phyloP scores from a whole-genome alignment of 2,797 vertebrate species.

The Emydoidea blandingii region DNA sequence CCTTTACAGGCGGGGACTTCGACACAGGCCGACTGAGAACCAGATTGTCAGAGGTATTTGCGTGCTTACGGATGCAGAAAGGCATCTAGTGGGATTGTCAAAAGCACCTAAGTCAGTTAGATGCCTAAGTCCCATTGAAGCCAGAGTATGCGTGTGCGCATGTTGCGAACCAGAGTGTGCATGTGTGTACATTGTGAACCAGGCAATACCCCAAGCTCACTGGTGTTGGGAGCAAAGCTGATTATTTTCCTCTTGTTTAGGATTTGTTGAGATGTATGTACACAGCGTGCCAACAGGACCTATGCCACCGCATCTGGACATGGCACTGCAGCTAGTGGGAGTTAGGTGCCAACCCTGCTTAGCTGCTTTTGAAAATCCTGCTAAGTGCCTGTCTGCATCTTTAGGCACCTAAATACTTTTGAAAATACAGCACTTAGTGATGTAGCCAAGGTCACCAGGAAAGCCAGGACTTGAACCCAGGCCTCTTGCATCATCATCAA shows the following conservation, averaged over 20 bases:
- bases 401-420: background rate
- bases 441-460: background rate
- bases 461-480: background rate
- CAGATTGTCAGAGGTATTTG: background rate
- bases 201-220: background rate
- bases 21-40: background rate
- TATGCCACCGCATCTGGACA: no score
- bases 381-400: background rate
- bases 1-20: background rate
- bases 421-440: background rate
- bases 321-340: background rate
- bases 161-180: background rate
- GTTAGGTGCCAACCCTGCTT: background rate
- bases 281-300: background rate
- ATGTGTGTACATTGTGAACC: background rate
- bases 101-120: background rate
- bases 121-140: background rate
- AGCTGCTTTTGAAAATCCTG: rapidly evolving
- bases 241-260: background rate
- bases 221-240: background rate
- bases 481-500: background rate
- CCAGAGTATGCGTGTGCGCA: background rate
- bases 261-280: background rate
- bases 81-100: background rate
- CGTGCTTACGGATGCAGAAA: background rate